Evolutionary conservation across 2,113 vertebrate species (phyloP).

Genomic region (Dromaius novaehollandiae): DNA sequence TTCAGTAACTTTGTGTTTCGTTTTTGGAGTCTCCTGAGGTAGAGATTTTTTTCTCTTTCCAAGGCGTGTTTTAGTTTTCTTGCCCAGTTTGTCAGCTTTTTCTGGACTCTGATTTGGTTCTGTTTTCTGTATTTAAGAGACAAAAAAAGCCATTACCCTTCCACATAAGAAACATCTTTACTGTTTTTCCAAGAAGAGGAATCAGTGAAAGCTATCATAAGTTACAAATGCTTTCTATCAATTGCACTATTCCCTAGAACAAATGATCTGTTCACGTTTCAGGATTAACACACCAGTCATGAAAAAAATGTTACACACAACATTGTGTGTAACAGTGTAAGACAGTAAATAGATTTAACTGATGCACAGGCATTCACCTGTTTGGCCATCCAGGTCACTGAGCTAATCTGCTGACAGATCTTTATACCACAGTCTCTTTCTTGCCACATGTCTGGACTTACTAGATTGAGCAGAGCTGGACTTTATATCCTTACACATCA

Average conservation of each 20-base stretch:
- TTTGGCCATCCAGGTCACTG: neutral
- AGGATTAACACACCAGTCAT: neutral
- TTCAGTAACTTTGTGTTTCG: neutral
- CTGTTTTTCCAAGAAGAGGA: neutral
- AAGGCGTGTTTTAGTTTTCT: neutral
- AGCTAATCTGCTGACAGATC: neutral
- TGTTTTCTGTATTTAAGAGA: conserved; percentile 42
- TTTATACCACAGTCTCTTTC: neutral
- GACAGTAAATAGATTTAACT: neutral
- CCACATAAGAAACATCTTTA: neutral
- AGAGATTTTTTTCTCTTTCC: conserved; percentile 29
- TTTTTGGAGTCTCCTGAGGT: neutral
- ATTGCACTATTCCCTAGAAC: rapidly evolving
- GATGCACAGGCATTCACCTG: neutral
- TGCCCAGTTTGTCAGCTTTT: neutral
- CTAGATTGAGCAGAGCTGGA: neutral
- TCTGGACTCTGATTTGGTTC: neutral
- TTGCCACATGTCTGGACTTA: neutral
- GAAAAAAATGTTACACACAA: neutral
- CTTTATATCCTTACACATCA: no score
- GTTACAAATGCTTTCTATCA: neutral
- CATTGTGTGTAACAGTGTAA: neutral
- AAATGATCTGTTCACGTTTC: neutral
- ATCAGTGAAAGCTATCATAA: neutral
- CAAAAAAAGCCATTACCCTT: neutral